phyloP scores from a whole-genome alignment of 2,888 invertebrate genomes.

The Eupeodes luniger region DNA sequence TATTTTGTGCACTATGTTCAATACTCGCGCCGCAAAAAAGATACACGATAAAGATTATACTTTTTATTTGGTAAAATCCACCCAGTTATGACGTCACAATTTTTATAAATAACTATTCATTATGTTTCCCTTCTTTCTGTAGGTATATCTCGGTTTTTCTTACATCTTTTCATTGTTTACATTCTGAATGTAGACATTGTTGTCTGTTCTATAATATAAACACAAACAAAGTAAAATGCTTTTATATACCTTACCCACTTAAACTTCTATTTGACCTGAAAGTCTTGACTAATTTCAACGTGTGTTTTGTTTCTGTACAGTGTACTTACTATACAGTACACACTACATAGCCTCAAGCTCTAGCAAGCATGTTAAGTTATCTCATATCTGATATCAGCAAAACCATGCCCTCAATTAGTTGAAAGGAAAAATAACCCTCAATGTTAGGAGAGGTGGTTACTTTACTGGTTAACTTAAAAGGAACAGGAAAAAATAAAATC shows the following conservation, averaged over 20 bases:
- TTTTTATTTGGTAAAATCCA: too few relatives aligned
- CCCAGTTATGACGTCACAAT: too few relatives aligned
- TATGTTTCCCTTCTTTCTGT: not conserved
- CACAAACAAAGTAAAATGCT: slow-evolving; percentile 9
- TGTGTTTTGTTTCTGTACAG: not conserved
- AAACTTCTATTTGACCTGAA: slow-evolving; percentile 26
- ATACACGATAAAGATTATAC: too few relatives aligned
- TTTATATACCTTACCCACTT: slow-evolving; percentile 10
- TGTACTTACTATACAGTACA: not conserved
- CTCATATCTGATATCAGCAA: slow-evolving; percentile 59
- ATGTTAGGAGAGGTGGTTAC: not conserved
- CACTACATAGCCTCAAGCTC: not conserved
- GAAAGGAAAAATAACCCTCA: slow-evolving; percentile 42
- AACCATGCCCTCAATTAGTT: slow-evolving; percentile 54
- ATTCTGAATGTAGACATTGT: not conserved
- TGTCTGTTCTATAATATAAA: not conserved
- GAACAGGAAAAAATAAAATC: slow-evolving; percentile 23
- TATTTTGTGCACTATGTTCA: too few relatives aligned
- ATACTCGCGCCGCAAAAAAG: too few relatives aligned
- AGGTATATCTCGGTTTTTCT: slow-evolving; percentile 30
- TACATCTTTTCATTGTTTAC: slow-evolving; percentile 31
- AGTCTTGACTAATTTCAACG: slow-evolving; percentile 40
- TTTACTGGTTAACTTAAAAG: not conserved
- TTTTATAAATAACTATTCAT: not conserved
- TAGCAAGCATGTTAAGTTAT: slow-evolving; percentile 26